These are phyloP conservation scores for Catotricha subobsoleta DNA, from an alignment of 2,888 invertebrate genomes.

Conservation along the genomic window DNA sequence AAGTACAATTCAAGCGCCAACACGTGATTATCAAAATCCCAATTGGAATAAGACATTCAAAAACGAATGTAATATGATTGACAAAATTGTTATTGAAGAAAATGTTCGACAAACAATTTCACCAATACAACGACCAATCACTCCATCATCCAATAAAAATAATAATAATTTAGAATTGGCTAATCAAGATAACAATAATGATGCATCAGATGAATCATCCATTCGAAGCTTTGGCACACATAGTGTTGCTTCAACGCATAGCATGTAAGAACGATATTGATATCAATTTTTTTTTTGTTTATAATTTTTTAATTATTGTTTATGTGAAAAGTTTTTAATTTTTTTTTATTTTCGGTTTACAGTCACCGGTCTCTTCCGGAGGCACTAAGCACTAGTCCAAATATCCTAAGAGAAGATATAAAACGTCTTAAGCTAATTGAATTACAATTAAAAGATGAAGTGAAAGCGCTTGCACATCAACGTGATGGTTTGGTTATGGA, in stretches of 20 bases:
- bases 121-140: conserved; percentile 17
- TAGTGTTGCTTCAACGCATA: conserved; percentile 24
- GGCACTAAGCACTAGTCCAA: conserved; percentile 20
- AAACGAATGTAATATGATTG: conserved; percentile 13
- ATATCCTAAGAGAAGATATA: conserved; percentile 24
- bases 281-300: background rate
- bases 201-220: conserved; percentile 26
- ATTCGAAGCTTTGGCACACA: conserved; percentile 26
- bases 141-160: conserved; percentile 11
- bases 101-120: conserved; percentile 7
- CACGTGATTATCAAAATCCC: conserved; percentile 22
- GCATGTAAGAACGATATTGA: conserved; percentile 12
- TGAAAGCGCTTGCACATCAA: conserved; percentile 25
- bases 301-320: background rate
- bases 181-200: conserved; percentile 24
- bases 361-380: conserved; percentile 16
- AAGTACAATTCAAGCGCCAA: conserved; percentile 29
- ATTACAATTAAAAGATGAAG: conserved; percentile 26
- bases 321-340: background rate
- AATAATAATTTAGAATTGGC: background rate
- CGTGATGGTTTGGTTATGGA: conserved; percentile 30
- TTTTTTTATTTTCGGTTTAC: conserved; percentile 7
- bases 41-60: conserved; percentile 13
- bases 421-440: conserved; percentile 27
- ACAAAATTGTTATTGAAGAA: background rate